Conservation (phyloP, 2,797 vertebrate species). For the Darevskia nairensis region DNA sequence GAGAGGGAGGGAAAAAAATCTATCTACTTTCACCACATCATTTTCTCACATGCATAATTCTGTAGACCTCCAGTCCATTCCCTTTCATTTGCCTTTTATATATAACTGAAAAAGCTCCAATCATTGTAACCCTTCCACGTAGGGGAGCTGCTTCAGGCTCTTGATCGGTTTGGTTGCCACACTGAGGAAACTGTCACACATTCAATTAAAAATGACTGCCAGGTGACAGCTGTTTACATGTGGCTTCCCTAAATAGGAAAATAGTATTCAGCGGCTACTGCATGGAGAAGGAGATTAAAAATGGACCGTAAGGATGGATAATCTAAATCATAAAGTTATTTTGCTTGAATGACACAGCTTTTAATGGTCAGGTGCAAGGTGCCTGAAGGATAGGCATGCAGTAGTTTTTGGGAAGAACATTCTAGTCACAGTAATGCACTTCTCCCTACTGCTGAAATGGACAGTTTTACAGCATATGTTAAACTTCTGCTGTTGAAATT, state of each 20-base stretch:
- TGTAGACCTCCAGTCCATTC: background rate
- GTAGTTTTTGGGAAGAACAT: background rate
- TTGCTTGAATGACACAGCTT: background rate
- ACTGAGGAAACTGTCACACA: background rate
- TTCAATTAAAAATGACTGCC: background rate
- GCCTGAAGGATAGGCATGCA: background rate
- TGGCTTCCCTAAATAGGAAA: background rate
- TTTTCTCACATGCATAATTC: background rate
- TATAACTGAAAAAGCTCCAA: too few relatives aligned
- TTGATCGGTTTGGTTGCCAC: background rate
- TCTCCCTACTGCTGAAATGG: background rate
- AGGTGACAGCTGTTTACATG: background rate
- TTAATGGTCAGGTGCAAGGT: background rate
- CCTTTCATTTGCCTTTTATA: too few relatives aligned
- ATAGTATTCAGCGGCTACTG: background rate
- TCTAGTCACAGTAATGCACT: background rate
- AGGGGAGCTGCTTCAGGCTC: too few relatives aligned
- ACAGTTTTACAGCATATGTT: slow-evolving; percentile 1
- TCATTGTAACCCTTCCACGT: too few relatives aligned
- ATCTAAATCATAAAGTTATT: background rate
- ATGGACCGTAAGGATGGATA: background rate
- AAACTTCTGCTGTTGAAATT: background rate
- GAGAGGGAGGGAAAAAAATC: background rate
- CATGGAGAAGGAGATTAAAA: background rate
- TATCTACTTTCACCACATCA: background rate